phyloP scores from a whole-genome alignment of 2,797 vertebrate species.

The Danio tinwini region DNA sequence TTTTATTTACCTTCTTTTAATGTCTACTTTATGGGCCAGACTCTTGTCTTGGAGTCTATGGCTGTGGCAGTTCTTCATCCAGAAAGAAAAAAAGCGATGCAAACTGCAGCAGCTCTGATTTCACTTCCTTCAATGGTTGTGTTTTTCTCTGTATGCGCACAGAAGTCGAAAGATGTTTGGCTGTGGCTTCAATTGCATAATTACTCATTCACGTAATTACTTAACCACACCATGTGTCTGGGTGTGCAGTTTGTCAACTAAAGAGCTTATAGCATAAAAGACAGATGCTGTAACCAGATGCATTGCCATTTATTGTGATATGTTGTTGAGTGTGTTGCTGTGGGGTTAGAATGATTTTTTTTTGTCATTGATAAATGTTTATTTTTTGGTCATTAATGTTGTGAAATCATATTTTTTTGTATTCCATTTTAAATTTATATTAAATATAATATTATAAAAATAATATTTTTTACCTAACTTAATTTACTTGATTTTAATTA shows the following conservation, averaged over 20 bases:
- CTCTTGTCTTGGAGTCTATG: slow-evolving; percentile 15
- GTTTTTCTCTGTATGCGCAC: not conserved
- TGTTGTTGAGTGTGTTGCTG: no score
- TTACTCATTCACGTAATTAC: slow-evolving; percentile 7
- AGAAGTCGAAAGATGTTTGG: slow-evolving; percentile 18
- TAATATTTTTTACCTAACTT: no score
- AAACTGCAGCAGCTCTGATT: slow-evolving; percentile 5
- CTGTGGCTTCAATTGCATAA: not conserved
- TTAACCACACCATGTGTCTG: slow-evolving; percentile 24
- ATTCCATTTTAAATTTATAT: no score
- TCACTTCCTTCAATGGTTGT: not conserved
- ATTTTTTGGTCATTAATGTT: no score
- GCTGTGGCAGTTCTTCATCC: not conserved
- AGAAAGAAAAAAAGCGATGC: not conserved
- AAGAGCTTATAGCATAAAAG: not conserved
- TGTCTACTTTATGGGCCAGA: slow-evolving; percentile 43
- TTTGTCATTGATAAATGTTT: no score
- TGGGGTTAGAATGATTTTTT: not conserved
- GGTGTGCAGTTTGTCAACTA: slow-evolving; percentile 8
- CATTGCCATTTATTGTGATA: not conserved
- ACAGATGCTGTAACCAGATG: not conserved
- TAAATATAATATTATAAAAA: no score
- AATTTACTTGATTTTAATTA: no score
- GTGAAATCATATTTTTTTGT: no score
- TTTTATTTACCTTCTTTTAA: slow-evolving; percentile 36